Base-by-base conservation (phyloP, 2,888 invertebrate species). In the Drosophila ezoana region DNA sequence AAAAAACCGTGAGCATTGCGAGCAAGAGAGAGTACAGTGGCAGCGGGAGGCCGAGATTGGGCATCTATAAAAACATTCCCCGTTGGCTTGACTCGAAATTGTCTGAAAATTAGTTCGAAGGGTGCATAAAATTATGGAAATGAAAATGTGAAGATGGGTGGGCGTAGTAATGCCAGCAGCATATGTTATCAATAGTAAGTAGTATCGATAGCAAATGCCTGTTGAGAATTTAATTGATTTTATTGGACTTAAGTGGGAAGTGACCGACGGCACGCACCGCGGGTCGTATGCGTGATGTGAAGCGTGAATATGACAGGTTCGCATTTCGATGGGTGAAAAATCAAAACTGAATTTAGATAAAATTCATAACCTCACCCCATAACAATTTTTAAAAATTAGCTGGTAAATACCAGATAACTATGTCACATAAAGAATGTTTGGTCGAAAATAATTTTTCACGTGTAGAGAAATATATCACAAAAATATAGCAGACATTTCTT, bases 111-210 rank as follows among this genome's bases (percentile, higher is more conserved):
- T 79, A 87, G 74, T 81, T 65, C 69, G 52, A 60, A 71, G 84
- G 83, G 83, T 83, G 83, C 84, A 83, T 83, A 83, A 83, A 87
- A 87, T 84, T 87, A 84, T 81, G 72, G 79, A 73, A 71, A 79
- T 62, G 57, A 49, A 54, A 44, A 54, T 54, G 54, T 40, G 43
- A 64, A 52, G 62, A 18, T 51, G 40, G 32, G 51, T 58, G 70
- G 67, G 61, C 52, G 57, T 43, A 48, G 38, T 52, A 35, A 13
- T 20, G 37, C 1, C 33, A 4, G 14, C 35, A 20, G 48, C 67
- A 67, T 72, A 76, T 64, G 76, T 41, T 68, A 56, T 51, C 60
- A 64, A 62, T 65, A 71, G 41, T 37, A 20, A 43, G 61, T 13
- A 60, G 49, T 57, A 59, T 67, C 20, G 60, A 35, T 56, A 56